phyloP scores from a whole-genome alignment of 2,888 invertebrate species.

The Lasioglossum figueresi region DNA sequence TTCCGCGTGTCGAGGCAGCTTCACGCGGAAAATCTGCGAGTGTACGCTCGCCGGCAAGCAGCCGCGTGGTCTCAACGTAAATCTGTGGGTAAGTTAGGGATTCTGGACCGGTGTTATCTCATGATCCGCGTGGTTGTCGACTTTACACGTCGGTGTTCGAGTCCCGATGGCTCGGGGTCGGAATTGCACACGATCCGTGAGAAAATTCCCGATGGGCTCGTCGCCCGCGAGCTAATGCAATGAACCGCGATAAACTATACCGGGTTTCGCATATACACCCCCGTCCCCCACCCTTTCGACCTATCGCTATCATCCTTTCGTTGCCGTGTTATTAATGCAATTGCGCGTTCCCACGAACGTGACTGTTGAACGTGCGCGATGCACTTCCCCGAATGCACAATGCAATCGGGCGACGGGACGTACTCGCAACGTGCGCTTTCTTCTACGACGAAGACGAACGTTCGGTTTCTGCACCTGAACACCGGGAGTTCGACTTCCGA shows the following conservation, averaged over 20 bases:
- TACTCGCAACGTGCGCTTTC: constrained; percentile 18
- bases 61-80: constrained; percentile 15
- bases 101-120: constrained; percentile 24
- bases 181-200: constrained; percentile 35
- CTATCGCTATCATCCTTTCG: constrained; percentile 4
- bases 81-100: constrained; percentile 17
- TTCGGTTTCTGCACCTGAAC: not conserved
- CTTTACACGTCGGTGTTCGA: constrained; percentile 18
- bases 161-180: constrained; percentile 21
- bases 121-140: constrained; percentile 29
- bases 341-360: constrained; percentile 53
- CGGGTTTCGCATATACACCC: not conserved
- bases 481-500: not conserved
- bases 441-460: not conserved
- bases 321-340: constrained; percentile 55
- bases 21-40: not conserved
- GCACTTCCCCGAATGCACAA: constrained; percentile 28
- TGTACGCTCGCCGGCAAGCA: not conserved
- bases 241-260: constrained; percentile 47
- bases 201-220: constrained; percentile 25
- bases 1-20: not conserved
- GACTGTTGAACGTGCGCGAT: constrained; percentile 19
- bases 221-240: constrained; percentile 28
- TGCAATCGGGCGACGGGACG: constrained; percentile 20
- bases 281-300: not conserved